Evolutionary conservation across 2,797 vertebrate species (phyloP).

Genomic region (Argya squamiceps): DNA sequence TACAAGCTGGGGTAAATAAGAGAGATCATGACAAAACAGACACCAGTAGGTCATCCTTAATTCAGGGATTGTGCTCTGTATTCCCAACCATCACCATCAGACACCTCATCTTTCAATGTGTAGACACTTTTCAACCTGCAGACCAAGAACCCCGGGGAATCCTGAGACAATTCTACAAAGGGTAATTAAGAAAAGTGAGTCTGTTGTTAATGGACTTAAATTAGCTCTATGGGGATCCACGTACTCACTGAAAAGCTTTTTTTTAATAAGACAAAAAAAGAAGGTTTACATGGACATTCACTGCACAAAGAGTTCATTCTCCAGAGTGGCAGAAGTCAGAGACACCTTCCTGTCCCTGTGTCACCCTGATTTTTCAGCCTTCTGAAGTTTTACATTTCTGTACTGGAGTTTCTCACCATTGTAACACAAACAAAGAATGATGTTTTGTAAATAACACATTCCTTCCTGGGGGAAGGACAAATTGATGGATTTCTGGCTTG

Average conservation of each 20-base stretch:
- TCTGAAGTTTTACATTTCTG: no score
- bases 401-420: no score
- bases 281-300: not conserved
- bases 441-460: no score
- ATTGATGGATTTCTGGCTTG: no score
- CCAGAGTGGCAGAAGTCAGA: not conserved
- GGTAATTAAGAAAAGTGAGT: conserved; percentile 46
- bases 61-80: not conserved
- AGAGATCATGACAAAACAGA: not conserved
- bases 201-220: conserved; percentile 41
- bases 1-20: not conserved
- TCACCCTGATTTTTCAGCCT: no score
- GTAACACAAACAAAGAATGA: no score
- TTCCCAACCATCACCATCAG: not conserved
- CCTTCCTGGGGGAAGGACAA: no score
- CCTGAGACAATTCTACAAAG: conserved; percentile 6
- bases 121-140: not conserved
- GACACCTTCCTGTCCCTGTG: not conserved
- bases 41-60: not conserved
- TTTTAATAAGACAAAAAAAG: not conserved
- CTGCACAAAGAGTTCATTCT: not conserved
- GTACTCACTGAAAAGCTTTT: not conserved
- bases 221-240: conserved; percentile 6
- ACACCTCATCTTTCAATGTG: not conserved
- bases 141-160: conserved; percentile 6